phyloP scores from a whole-genome alignment of 2,888 invertebrate species.

The Macaria notata region DNA sequence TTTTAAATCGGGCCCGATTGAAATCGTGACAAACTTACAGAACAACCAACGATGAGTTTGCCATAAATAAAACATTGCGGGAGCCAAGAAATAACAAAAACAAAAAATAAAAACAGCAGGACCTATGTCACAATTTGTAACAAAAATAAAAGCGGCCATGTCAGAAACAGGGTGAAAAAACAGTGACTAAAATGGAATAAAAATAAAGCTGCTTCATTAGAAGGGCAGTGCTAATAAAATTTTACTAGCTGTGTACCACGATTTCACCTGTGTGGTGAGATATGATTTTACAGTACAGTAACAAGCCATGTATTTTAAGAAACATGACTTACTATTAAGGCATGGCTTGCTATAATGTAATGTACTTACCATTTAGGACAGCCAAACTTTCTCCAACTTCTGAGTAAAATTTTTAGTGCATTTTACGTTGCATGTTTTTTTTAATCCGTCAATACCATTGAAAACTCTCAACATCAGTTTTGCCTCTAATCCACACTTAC shows the following conservation, averaged over 20 bases:
- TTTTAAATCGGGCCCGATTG: constrained; percentile 2
- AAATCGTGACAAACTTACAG: constrained; percentile 10
- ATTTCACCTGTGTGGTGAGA: too few species aligned
- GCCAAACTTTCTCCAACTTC: too few species aligned
- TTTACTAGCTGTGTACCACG: neutral
- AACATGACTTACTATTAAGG: too few species aligned
- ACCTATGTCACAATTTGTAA: constrained; percentile 6
- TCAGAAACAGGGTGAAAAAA: neutral
- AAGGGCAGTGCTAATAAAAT: constrained; percentile 3
- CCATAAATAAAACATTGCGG: constrained; percentile 11
- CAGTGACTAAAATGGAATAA: neutral
- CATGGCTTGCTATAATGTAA: too few species aligned
- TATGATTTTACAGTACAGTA: too few species aligned
- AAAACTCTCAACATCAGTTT: too few species aligned
- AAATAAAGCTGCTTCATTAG: constrained; percentile 3
- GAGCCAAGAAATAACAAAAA: neutral
- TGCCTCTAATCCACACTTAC: too few species aligned
- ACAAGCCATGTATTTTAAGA: too few species aligned
- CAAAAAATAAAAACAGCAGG: constrained; percentile 2
- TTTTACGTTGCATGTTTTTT: too few species aligned
- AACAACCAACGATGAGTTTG: neutral
- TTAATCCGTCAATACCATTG: too few species aligned
- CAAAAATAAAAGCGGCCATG: constrained; percentile 1
- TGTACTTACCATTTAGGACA: too few species aligned
- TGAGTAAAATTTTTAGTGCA: too few species aligned